Conservation (phyloP, 1,140 invertebrate species). For the Leptinotarsa lineolata region DNA sequence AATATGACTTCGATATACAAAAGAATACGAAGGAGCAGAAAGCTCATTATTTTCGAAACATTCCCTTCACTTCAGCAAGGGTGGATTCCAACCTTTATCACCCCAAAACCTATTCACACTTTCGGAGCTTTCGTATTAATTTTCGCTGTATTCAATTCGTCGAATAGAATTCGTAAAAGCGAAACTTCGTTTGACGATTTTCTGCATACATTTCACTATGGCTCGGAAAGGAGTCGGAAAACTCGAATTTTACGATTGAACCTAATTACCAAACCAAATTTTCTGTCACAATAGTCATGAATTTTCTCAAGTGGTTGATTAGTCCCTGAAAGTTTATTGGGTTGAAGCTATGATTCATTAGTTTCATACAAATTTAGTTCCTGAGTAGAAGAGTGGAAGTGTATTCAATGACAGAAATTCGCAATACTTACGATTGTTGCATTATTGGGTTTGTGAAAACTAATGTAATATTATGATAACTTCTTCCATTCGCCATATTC, state of each 20-base stretch:
- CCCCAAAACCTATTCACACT: slow-evolving; percentile 9
- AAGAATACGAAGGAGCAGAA: background rate
- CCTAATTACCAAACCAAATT: slow-evolving; percentile 2
- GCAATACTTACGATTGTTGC: too few species aligned
- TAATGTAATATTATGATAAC: too few species aligned
- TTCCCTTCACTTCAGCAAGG: background rate
- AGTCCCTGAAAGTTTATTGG: background rate
- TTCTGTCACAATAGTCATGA: background rate
- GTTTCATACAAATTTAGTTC: too few species aligned
- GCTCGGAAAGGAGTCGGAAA: background rate
- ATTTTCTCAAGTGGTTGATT: background rate
- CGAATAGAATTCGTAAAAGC: slow-evolving; percentile 1
- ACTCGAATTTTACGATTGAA: background rate
- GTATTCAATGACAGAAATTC: too few species aligned
- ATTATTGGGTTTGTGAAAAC: too few species aligned
- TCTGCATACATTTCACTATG: background rate
- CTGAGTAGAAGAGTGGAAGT: too few species aligned
- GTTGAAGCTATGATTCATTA: too few species aligned
- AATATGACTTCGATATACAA: background rate
- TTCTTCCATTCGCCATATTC: too few species aligned
- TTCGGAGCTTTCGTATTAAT: background rate
- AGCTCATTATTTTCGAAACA: slow-evolving; percentile 18
- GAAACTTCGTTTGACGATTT: slow-evolving; percentile 8
- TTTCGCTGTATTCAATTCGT: slow-evolving; percentile 13
- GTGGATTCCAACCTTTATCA: background rate